A percentile compares a stretch with the other conserved stretches of the same genome.
These are phyloP conservation scores for Taurulus bubalis DNA, from an alignment of 2,113 vertebrate species.

Conservation along the genomic window DNA sequence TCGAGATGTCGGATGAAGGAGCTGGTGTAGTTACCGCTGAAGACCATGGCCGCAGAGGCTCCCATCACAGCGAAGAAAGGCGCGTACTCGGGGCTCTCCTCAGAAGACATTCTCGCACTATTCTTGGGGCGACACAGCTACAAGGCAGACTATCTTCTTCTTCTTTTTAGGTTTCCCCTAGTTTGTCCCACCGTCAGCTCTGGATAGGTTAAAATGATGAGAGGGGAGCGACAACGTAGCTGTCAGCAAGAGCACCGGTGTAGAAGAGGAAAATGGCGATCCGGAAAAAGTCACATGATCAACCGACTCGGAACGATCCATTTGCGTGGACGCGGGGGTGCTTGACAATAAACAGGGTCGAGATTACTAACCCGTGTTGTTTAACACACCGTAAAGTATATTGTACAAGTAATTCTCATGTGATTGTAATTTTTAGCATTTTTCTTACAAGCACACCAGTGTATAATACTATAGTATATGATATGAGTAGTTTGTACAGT, in stretches of 20 bases:
- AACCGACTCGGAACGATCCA: constrained; percentile 65
- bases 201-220: constrained; percentile 18
- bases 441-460: accelerated
- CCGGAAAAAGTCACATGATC: constrained; percentile 84
- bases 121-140: constrained; percentile 59
- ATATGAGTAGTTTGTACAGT: background rate
- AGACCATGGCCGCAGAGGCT: constrained; percentile 95
- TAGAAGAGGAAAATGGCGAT: constrained; percentile 86
- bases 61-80: constrained; percentile 97
- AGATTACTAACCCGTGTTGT: background rate
- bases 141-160: constrained; percentile 19
- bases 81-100: constrained; percentile 89
- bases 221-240: constrained; percentile 26
- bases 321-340: constrained; percentile 47
- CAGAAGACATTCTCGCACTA: constrained; percentile 78
- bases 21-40: constrained; percentile 88
- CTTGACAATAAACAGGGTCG: background rate
- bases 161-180: background rate
- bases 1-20: constrained; percentile 33
- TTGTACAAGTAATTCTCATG: accelerated
- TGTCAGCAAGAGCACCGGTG: constrained; percentile 65
- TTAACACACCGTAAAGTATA: background rate
- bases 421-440: accelerated
- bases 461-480: background rate
- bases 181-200: constrained; percentile 41